Base-by-base conservation (phyloP, 2,888 invertebrate genomes). In the Congeria kusceri region DNA sequence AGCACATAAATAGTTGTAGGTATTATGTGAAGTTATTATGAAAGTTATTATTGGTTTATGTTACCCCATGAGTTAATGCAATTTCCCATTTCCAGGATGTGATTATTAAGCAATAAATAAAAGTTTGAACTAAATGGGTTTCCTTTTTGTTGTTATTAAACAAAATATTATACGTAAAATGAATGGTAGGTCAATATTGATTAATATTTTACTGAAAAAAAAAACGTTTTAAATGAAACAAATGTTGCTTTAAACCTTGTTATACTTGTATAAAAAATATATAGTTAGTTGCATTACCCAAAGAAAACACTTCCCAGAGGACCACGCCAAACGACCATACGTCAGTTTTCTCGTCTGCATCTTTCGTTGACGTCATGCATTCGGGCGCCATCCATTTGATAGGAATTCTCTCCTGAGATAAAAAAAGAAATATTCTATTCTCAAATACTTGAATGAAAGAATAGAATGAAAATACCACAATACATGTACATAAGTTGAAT, bases 261-360 rank as follows among this genome's bases (percentile, higher is more conserved):
- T 39, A 13, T 39, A 39, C 15, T 39, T n/a, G n/a, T n/a, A 39
- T 1, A 39, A 39, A 39, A 39, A 39, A 13, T 13, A 39, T 15
- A 11, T 13, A 39, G 39, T 39, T 13, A 39, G 39, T 15, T 39
- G 39, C 13, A 15, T 53, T 69, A 88, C 88, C 86, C 2, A 88
- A 62, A 44, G 80, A 62, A 64, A 88, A 88, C 28, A 87, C 87
- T 62, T 88, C 88, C 86, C 86, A 88, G 3, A 88, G 62, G 3
- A 88, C 83, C 1, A 88, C 77, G 25, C 85, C 87, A 58, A 80
- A 86, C 20, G 87, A 86, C 86, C 86, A 88, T 0, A 86, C 86
- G 56, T 88, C 87, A 44, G 82, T 83, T 58, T 79, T 81, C 66
- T 88, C 86, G 3, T 76, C 86, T 4, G 85, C 86, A 9, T 79